Base-by-base conservation (phyloP, 1,140 invertebrate genomes). In the Teleogryllus occipitalis region DNA sequence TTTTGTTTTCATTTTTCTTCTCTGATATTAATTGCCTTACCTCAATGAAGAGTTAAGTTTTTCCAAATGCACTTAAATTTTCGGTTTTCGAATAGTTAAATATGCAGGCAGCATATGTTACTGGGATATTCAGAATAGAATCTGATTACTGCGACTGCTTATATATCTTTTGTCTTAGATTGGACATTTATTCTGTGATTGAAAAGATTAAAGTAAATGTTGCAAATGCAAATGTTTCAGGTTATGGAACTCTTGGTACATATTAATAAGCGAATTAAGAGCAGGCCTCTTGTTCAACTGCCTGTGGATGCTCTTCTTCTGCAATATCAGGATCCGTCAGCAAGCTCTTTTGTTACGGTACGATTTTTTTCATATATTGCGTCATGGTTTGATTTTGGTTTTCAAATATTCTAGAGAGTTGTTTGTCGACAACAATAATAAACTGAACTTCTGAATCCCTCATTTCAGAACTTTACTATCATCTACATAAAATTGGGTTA, bases 401-500 rank as follows among this genome's bases (percentile, higher is more conserved):
- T 72, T 47, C 49, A n/a, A 65, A 22, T 74, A 78, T 74, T 78
- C 15, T 75, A 76, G 72, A n/a, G 47, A n/a, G 22, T 12, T 76
- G 15, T 80, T 81, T 14, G 22, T 39, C 81, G 76, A 82, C 22
- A 15, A 39, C 76, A 8, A 77, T 7, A 10, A 73, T 15, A 18
- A 18, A 79, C 21, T 73, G 72, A 73, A 73, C 21, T 73, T 10
- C 21, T 47, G 15, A 10, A 54, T 75, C 84, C 82, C 85, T 81
- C 83, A 81, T 90, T 91, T 46, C 87, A 97, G 92, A 98, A 98
- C 87, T 97, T 98, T 85, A 93, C 95, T 74, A 95, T 97, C 78
- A 96, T 98, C 83, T 98, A 97, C 84, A 94, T 98, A 74, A 96
- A 95, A 86, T 91, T 97, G 90, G 96, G 96, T 21, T 98, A 92